These are phyloP conservation scores for Elachura formosa DNA, from an alignment of 2,113 vertebrate genomes.

Conservation along the genomic window DNA sequence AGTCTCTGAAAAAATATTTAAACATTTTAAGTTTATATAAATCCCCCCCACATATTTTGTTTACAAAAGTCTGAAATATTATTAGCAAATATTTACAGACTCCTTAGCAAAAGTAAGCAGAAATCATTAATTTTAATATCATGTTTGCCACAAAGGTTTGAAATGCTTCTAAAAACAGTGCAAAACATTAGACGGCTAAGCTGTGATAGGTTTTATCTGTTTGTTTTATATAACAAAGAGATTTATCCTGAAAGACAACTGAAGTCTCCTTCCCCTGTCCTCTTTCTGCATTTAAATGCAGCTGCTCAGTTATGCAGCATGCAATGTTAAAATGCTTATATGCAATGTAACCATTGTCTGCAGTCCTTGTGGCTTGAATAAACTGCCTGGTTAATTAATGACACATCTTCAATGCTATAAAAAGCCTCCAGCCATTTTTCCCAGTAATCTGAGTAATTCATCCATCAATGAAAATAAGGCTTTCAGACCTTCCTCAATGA, in stretches of 20 bases:
- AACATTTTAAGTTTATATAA: background rate
- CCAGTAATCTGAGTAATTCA: background rate
- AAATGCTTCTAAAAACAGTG: constrained; percentile 20
- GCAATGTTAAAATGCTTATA: background rate
- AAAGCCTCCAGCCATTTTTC: background rate
- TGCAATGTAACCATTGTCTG: background rate
- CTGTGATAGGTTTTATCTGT: background rate
- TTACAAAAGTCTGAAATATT: background rate
- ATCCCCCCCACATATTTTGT: background rate
- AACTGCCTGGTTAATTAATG: constrained; percentile 21
- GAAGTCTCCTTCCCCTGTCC: background rate
- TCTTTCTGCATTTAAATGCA: background rate
- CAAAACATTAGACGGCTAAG: constrained; percentile 13
- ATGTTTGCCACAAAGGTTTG: background rate
- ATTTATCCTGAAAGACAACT: constrained; percentile 6
- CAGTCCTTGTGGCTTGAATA: background rate
- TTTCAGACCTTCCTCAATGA: background rate
- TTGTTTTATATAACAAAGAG: background rate
- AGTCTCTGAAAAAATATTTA: background rate
- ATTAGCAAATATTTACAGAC: constrained; percentile 17
- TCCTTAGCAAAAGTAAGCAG: background rate
- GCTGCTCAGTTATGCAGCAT: background rate
- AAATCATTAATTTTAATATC: constrained; percentile 34
- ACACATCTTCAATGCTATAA: background rate
- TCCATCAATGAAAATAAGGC: background rate